Conservation (phyloP, 2,113 vertebrate species). For the Hoplias malabaricus region DNA sequence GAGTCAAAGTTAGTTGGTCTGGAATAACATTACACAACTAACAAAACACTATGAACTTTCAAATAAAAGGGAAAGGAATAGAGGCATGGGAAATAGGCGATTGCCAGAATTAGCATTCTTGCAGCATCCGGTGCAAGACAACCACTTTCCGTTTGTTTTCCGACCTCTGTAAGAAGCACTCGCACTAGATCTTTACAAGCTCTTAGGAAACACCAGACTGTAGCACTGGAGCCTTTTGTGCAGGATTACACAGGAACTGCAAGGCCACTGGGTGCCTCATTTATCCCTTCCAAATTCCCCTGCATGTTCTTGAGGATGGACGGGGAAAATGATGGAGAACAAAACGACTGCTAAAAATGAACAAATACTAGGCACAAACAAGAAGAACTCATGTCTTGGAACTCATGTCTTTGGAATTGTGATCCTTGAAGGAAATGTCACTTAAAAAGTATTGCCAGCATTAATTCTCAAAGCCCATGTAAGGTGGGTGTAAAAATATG, state of each 20-base stretch:
- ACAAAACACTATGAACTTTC: background rate
- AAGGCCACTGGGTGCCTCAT: background rate
- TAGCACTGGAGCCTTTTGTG: slow-evolving; percentile 4
- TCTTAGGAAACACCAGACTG: background rate
- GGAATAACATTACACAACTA: too few species aligned
- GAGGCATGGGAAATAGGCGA: background rate
- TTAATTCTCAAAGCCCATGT: background rate
- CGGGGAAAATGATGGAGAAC: background rate
- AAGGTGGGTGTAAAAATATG: background rate
- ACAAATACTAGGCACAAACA: background rate
- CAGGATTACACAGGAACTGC: background rate
- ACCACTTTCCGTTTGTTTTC: background rate
- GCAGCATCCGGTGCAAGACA: background rate
- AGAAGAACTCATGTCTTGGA: background rate
- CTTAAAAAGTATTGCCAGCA: background rate
- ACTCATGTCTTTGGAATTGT: background rate
- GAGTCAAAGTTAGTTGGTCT: too few species aligned
- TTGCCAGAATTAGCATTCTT: background rate
- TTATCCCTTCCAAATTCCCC: background rate
- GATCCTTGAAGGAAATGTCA: background rate
- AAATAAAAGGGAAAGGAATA: background rate
- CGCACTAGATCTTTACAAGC: background rate
- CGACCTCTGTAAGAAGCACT: background rate
- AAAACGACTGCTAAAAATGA: background rate
- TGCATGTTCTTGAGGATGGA: background rate